phyloP scores from a whole-genome alignment of 2,888 invertebrate species.

The Aquatica leii region DNA sequence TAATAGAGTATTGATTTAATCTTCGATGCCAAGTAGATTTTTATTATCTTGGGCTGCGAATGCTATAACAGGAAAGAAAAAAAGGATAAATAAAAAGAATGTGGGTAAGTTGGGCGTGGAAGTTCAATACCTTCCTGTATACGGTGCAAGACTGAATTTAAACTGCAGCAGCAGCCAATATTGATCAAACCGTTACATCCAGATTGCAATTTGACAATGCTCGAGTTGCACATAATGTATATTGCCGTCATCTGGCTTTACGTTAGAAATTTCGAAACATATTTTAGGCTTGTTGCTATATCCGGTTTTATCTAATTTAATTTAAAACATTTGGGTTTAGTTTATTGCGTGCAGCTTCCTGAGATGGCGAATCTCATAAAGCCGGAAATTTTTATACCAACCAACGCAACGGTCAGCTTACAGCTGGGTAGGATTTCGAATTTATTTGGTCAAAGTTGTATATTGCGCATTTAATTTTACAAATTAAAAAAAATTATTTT shows the following conservation, averaged over 20 bases:
- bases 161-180: conserved; percentile 32
- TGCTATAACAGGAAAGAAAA: not conserved
- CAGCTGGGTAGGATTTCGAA: no score
- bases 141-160: conserved; percentile 28
- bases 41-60: not conserved
- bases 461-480: no score
- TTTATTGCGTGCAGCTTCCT: not conserved
- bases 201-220: conserved; percentile 15
- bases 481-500: no score
- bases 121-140: conserved; percentile 19
- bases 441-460: no score
- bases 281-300: not conserved
- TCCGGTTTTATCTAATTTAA: not conserved
- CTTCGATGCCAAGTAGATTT: not conserved
- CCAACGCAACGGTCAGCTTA: conserved; percentile 5
- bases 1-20: conserved; percentile 7
- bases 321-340: no score
- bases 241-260: not conserved
- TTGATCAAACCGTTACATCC: conserved; percentile 29
- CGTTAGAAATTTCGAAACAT: no score
- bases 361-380: not conserved
- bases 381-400: not conserved
- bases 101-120: conserved; percentile 32
- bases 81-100: conserved; percentile 2
- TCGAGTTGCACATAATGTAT: not conserved